Conservation (phyloP, 37 sponge, comb jelly and placozoan genomes). For the Mnemiopsis leidyi region DNA sequence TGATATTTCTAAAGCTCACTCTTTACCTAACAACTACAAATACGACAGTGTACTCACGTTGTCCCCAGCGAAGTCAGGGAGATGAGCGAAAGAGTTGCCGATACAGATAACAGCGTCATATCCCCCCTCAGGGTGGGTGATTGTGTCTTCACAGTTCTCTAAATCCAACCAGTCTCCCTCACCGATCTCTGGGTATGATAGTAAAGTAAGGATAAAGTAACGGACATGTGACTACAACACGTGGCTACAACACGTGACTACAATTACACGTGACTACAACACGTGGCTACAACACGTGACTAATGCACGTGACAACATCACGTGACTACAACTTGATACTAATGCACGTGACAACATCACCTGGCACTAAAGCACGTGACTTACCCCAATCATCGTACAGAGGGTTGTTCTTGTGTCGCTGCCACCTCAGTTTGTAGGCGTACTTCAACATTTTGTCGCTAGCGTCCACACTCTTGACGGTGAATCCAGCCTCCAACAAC, state of each 20-base stretch:
- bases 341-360: not conserved
- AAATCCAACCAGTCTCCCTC: constrained; percentile 67
- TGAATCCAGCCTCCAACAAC: constrained; percentile 66
- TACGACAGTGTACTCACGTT: constrained; percentile 1
- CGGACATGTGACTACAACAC: too few species aligned
- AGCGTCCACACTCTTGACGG: constrained; percentile 68
- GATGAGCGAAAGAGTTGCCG: constrained; percentile 68
- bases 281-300: too few species aligned
- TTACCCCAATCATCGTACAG: constrained; percentile 68
- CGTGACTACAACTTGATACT: not conserved
- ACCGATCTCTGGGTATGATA: constrained; percentile 50
- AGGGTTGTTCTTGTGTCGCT: constrained; percentile 35
- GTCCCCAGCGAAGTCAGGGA: constrained; percentile 67
- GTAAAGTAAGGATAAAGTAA: too few species aligned
- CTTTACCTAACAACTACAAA: not conserved
- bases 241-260: too few species aligned
- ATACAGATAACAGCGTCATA: constrained; percentile 68
- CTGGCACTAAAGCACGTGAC: not conserved
- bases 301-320: too few species aligned
- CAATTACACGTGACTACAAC: too few species aligned
- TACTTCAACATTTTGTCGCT: constrained; percentile 71
- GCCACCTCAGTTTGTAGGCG: constrained; percentile 67
- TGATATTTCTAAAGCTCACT: too few species aligned
- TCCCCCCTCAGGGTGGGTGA: constrained; percentile 40
- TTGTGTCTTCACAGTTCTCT: constrained; percentile 30